A percentile compares a stretch with the other conserved stretches of the same genome.
Evolutionary conservation across 2,888 invertebrate genomes (phyloP).

Genomic region (Volucella inflata): DNA sequence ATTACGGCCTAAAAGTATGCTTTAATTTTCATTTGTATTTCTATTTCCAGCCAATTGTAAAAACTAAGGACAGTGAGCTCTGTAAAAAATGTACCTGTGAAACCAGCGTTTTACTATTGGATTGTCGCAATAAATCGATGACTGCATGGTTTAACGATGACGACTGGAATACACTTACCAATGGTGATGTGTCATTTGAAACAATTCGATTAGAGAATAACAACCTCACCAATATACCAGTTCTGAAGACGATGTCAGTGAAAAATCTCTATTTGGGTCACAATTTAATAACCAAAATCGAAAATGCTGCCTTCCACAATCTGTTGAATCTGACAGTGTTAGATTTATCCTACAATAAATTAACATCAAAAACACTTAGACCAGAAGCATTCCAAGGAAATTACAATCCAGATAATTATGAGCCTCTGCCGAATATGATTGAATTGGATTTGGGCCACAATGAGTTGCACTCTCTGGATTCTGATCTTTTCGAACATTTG

Average conservation of each 20-base stretch:
- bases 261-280: constrained; percentile 86
- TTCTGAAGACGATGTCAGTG: constrained; percentile 85
- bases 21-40: constrained; percentile 24
- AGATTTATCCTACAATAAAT: constrained; percentile 88
- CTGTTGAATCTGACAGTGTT: constrained; percentile 87
- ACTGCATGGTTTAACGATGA: constrained; percentile 84
- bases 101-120: constrained; percentile 83
- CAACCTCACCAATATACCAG: constrained; percentile 78
- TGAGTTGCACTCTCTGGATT: constrained; percentile 88
- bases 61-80: constrained; percentile 80
- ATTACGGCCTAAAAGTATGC: constrained; percentile 50
- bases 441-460: constrained; percentile 87
- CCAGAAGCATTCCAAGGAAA: constrained; percentile 88
- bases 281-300: constrained; percentile 87
- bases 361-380: constrained; percentile 86
- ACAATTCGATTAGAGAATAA: constrained; percentile 81
- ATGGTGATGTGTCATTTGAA: constrained; percentile 79
- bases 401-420: constrained; percentile 78
- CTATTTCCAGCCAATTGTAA: constrained; percentile 75
- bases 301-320: constrained; percentile 86
- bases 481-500: constrained; percentile 90
- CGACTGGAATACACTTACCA: constrained; percentile 85
- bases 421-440: constrained; percentile 79
- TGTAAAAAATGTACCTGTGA: constrained; percentile 86
- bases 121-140: constrained; percentile 85